These are phyloP conservation scores for Tenrec ecaudatus DNA, from an alignment of 2,113 vertebrate genomes.

Conservation along the genomic window DNA sequence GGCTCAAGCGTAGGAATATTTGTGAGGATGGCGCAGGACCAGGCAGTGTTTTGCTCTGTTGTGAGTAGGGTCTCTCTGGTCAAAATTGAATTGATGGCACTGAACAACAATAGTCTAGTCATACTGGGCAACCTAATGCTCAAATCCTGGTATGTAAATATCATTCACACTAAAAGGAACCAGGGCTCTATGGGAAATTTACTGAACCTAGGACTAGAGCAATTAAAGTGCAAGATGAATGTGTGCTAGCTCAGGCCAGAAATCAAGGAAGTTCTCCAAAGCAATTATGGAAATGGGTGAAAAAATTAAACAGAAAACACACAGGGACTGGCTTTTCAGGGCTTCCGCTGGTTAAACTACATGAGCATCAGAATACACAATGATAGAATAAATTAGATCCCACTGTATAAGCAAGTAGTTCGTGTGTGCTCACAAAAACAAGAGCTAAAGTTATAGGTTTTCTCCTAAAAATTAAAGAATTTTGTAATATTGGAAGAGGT, in stretches of 20 bases:
- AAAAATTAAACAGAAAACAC: neutral
- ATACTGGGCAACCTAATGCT: neutral
- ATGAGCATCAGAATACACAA: neutral
- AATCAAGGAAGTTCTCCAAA: neutral
- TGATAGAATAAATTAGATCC: neutral
- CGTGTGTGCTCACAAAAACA: neutral
- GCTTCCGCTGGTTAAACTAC: neutral
- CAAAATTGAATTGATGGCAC: too few relatives aligned
- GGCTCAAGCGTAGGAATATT: too few relatives aligned
- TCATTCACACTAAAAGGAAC: neutral
- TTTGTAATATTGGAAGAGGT: neutral
- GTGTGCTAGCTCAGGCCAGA: neutral
- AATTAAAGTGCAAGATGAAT: neutral
- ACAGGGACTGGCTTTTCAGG: neutral
- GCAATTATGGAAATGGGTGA: neutral
- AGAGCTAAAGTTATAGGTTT: neutral
- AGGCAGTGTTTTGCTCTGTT: too few relatives aligned
- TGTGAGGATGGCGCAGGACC: too few relatives aligned
- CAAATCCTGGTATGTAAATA: slow-evolving; percentile 12
- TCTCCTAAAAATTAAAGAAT: slow-evolving; percentile 19
- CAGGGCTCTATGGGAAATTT: neutral
- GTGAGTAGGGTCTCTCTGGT: too few relatives aligned
- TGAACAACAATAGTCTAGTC: too few relatives aligned
- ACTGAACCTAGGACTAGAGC: neutral
- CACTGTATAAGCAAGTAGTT: neutral